Base-by-base conservation (phyloP, 1,140 invertebrate species). In the Ips nitidus region DNA sequence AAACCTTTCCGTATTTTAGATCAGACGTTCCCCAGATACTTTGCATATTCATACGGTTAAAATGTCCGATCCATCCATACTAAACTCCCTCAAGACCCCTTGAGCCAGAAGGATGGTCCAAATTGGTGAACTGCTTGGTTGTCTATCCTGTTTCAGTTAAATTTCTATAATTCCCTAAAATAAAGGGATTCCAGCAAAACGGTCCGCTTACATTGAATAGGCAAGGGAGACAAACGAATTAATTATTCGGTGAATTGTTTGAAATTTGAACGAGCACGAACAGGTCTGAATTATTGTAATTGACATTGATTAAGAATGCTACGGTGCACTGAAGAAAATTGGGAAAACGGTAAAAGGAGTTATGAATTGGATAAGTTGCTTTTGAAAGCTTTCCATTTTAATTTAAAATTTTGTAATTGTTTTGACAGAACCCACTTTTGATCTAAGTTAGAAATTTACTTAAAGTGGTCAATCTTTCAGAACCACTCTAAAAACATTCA, bases 201-300 rank as follows among this genome's bases (percentile, higher is more conserved):
- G 38, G 40, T 41, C 56, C 40, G 37, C 2, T 41, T 41, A 7
- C 1, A 36, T 36, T 53, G 52, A 8, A 6, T 8, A 36, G 56
- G 37, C 38, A 59, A 4, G 8, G 59, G 40, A 58, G 56, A 61
- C 59, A 61, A 61, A 61, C 59, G 59, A 50, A 61, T 61, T 61
- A 61, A 61, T 61, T 61, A 61, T 50, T 37, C 59, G 22, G 5
- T 22, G 52, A 55, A 55, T 55, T 55, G 52, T 55, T 55, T 1
- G 52, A 55, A 37, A 7, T 56, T n/a, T 56, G 22, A 56, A 56
- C 7, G 36, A 22, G 22, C 22, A 22, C 22, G 22, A 22, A 22
- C 22, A 22, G 22, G 22, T 22, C 22, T 22, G 22, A 22, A 22
- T 22, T 22, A 22, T 22, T 22, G 22, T 22, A 22, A 22, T 22